These are phyloP conservation scores for Parambassis ranga DNA, from an alignment of 2,797 vertebrate genomes.

Conservation along the genomic window DNA sequence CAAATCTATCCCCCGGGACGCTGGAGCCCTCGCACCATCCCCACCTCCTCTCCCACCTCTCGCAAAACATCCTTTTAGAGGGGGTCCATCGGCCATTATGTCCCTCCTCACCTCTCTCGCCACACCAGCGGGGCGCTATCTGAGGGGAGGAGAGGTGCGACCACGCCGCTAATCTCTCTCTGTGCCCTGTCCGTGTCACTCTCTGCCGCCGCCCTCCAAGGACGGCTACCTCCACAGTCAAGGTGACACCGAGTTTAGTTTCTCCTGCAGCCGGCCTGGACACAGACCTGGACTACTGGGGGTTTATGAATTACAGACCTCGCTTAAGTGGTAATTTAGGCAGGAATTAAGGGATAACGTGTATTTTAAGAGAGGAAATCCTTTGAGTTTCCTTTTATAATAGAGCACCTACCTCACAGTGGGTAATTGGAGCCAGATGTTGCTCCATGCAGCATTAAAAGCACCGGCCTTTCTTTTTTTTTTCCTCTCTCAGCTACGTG, in stretches of 20 bases:
- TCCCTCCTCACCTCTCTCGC: slow-evolving; percentile 70
- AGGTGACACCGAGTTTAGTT: slow-evolving; percentile 69
- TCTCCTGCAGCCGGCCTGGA: slow-evolving; percentile 24
- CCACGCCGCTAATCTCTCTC: slow-evolving; percentile 57
- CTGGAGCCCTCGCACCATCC: slow-evolving; percentile 53
- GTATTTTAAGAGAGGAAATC: slow-evolving; percentile 80
- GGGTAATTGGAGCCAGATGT: slow-evolving; percentile 81
- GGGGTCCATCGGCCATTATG: slow-evolving; percentile 62
- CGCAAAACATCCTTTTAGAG: slow-evolving; percentile 75
- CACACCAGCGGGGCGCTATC: slow-evolving; percentile 54
- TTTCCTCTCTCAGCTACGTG: slow-evolving; percentile 27
- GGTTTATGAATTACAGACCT: slow-evolving; percentile 77
- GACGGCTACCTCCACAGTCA: slow-evolving; percentile 58
- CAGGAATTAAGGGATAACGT: slow-evolving; percentile 78
- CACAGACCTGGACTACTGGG: slow-evolving; percentile 61
- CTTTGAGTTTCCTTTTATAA: slow-evolving; percentile 79
- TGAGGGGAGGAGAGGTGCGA: slow-evolving; percentile 64
- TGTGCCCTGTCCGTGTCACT: slow-evolving; percentile 44
- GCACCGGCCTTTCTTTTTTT: slow-evolving; percentile 26
- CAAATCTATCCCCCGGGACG: slow-evolving; percentile 75
- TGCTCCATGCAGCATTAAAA: slow-evolving; percentile 67
- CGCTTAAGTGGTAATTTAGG: slow-evolving; percentile 80
- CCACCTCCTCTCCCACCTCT: slow-evolving; percentile 71
- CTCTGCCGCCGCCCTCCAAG: slow-evolving; percentile 42
- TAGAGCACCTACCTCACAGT: slow-evolving; percentile 77